A percentile compares a stretch with the other conserved stretches of the same genome.
phyloP scores from a whole-genome alignment of 2,888 invertebrate genomes.

The Pandemis heparana region DNA sequence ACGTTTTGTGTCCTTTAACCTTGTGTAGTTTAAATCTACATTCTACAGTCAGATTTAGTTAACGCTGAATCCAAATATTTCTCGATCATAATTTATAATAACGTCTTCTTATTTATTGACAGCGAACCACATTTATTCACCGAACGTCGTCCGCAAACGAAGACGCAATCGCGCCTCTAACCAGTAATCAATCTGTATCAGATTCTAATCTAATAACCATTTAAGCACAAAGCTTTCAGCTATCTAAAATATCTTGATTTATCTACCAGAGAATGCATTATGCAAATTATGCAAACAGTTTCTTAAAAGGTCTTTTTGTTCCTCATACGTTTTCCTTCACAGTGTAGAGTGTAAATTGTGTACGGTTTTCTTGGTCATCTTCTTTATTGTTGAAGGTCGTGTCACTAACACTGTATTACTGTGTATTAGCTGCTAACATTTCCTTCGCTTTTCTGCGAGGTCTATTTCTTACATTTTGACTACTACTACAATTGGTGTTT shows the following conservation, averaged over 20 bases:
- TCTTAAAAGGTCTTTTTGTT: slow-evolving; percentile 3
- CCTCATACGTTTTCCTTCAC: neutral
- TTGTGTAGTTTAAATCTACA: no score
- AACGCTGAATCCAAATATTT: neutral
- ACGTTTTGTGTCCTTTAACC: neutral
- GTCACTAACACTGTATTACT: no score
- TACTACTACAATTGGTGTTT: no score
- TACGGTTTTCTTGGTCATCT: no score
- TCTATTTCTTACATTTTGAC: no score
- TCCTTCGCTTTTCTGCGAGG: no score
- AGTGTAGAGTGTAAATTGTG: neutral
- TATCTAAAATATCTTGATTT: slow-evolving; percentile 17
- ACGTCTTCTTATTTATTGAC: neutral
- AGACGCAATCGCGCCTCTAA: slow-evolving; percentile 23
- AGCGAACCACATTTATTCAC: neutral
- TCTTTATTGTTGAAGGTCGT: no score
- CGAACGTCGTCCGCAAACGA: slow-evolving; percentile 13
- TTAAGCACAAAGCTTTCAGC: slow-evolving; percentile 11
- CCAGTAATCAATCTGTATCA: slow-evolving; percentile 34
- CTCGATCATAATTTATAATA: neutral
- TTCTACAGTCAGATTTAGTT: neutral
- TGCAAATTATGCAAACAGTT: slow-evolving; percentile 14
- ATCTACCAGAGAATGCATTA: slow-evolving; percentile 5
- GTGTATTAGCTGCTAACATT: no score
- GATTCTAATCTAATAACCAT: slow-evolving; percentile 28